Conservation (phyloP, 1,140 invertebrate genomes). For the Diplogasteroides magnus region DNA sequence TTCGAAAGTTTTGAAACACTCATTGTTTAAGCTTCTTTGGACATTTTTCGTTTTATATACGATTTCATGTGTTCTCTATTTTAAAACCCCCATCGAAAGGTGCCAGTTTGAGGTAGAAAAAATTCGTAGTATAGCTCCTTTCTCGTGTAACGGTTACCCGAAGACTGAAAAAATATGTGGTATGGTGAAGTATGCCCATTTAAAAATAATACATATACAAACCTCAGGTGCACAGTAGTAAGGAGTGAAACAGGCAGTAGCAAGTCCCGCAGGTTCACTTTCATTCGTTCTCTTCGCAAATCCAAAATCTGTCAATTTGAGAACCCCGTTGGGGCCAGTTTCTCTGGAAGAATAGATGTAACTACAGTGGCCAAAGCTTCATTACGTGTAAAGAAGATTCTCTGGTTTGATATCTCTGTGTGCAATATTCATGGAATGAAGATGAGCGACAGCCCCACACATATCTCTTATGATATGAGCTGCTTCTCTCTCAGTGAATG, state of each 20-base stretch:
- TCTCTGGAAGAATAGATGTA: constrained; percentile 31
- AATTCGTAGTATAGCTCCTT: no score
- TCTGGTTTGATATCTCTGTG: constrained; percentile 53
- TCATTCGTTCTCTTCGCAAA: constrained; percentile 78
- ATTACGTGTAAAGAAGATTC: constrained; percentile 62
- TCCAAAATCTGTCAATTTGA: constrained; percentile 96
- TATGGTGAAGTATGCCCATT: no score
- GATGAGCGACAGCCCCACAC: constrained; percentile 82
- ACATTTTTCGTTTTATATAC: no score
- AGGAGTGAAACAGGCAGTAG: constrained; percentile 95
- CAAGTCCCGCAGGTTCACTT: constrained; percentile 69
- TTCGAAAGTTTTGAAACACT: no score
- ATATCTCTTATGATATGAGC: constrained; percentile 91
- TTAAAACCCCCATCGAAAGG: no score
- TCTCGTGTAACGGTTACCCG: no score
- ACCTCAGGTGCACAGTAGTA: constrained; percentile 74
- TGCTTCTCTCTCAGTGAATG: constrained; percentile 64
- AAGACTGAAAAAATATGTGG: no score
- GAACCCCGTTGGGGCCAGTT: constrained; percentile 63
- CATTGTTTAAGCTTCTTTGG: no score
- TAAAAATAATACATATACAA: no score
- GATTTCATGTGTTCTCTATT: no score
- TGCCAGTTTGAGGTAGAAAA: no score
- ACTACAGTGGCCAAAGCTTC: no score
- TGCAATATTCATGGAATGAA: constrained; percentile 83